phyloP scores from a whole-genome alignment of 2,888 invertebrate species.

The Gibbula magus region DNA sequence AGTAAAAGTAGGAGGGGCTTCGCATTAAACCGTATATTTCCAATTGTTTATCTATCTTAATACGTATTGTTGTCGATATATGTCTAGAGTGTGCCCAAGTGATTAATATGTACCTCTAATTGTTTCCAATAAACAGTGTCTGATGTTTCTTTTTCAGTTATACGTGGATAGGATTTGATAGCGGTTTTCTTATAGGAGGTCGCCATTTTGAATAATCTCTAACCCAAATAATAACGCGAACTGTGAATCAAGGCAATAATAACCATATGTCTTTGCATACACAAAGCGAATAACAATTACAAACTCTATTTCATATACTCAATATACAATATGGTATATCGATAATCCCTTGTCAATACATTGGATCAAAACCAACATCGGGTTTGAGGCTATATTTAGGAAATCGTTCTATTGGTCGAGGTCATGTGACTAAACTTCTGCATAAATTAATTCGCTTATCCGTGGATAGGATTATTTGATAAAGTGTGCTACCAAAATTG shows the following conservation, averaged over 20 bases:
- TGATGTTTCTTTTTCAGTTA: slow-evolving; percentile 82
- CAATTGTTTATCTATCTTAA: background rate
- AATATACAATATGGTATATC: too few species aligned
- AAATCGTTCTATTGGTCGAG: slow-evolving; percentile 28
- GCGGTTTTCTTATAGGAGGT: slow-evolving; percentile 82
- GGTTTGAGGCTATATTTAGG: background rate
- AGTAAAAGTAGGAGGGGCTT: background rate
- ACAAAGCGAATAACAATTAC: too few species aligned
- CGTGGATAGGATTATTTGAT: slow-evolving; percentile 62
- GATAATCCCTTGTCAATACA: too few species aligned
- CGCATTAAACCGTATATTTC: too few species aligned
- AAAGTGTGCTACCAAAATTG: slow-evolving; percentile 52
- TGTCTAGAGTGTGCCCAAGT: background rate
- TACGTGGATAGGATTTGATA: slow-evolving; percentile 81
- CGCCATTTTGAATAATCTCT: slow-evolving; percentile 69
- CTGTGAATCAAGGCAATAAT: too few species aligned
- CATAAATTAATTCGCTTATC: slow-evolving; percentile 63
- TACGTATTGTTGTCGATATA: background rate
- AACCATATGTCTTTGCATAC: too few species aligned
- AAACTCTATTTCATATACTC: too few species aligned
- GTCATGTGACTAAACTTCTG: slow-evolving; percentile 51
- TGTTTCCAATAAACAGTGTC: slow-evolving; percentile 93
- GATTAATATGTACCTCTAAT: slow-evolving; percentile 81
- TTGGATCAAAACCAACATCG: too few species aligned
- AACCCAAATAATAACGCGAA: background rate